A percentile compares a stretch with the other conserved stretches of the same genome.
Evolutionary conservation across 2,797 vertebrate genomes (phyloP).

Genomic region (Urocyon cinereoargenteus): DNA sequence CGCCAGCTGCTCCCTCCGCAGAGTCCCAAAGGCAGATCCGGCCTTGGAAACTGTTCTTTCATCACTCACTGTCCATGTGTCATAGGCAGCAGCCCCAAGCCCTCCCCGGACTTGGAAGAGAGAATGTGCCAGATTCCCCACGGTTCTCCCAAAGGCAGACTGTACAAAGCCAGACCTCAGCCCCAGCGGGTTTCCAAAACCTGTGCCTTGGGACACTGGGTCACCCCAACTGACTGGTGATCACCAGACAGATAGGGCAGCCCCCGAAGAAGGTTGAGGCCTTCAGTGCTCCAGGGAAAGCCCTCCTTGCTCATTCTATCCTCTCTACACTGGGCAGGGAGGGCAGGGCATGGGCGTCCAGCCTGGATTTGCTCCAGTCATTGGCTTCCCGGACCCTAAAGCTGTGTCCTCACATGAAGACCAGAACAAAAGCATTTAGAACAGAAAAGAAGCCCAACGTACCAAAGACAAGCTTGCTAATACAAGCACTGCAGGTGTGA

Average conservation of each 20-base stretch:
- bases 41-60: neutral
- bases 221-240: neutral
- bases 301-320: rapidly evolving
- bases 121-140: neutral
- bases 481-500: rapidly evolving
- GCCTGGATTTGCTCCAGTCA: rapidly evolving
- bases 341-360: rapidly evolving
- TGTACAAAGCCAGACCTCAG: neutral
- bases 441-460: rapidly evolving
- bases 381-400: rapidly evolving
- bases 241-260: neutral
- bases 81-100: neutral
- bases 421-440: neutral
- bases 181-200: neutral
- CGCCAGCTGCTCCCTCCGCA: rapidly evolving
- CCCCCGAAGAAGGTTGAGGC: rapidly evolving
- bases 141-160: neutral
- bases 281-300: rapidly evolving
- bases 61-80: rapidly evolving
- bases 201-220: rapidly evolving
- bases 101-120: neutral
- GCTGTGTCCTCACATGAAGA: neutral
- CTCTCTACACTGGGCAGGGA: neutral
- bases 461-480: rapidly evolving
- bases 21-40: neutral